Base-by-base conservation (phyloP, 2,113 vertebrate species). In the Gnathonemus echidnorhynchus region DNA sequence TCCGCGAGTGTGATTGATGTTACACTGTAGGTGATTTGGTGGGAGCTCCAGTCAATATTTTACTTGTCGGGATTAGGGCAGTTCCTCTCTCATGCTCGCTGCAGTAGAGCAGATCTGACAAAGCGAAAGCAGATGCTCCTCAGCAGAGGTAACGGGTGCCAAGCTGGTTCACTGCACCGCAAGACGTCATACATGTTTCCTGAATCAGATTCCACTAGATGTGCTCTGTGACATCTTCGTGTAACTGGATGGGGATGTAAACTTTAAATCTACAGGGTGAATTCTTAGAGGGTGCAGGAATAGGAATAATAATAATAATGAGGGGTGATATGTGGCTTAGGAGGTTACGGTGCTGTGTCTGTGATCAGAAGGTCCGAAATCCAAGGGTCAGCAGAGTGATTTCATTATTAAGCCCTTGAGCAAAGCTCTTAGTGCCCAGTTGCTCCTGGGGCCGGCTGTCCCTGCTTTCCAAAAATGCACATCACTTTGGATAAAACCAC, bases 31-130 rank as follows among this genome's bases (percentile, higher is more conserved):
- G 62, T 39, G 88, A 74, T n/a, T 49, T 77, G 46, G 62, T 10
- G 88, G 42, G 62, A 49, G n/a, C 8, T 8, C n/a, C 39, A 62
- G 87, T 88, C 88, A 88, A 50, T 88, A 74, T 88, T 88, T 88
- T 66, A 88, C 46, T 74, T 88, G 88, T 24, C 24, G 24, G 21
- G 46, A 88, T 74, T 8, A 70, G 88, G 24, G 24, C 62, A 48
- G 48, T 35, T 49, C 8, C 45, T 70, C 19, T 56, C 58, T 70
- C 15, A 70, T 88, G 21, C 62, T 77, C 62, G 5, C 62, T 49
- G 62, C 88, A 48, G 24, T 70, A n/a, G 24, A 74, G 88, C 62
- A 70, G 58, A 88, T 74, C 42, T 74, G 62, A 88, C 88, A 88
- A 74, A 74, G n/a, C 8, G 46, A 88, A 70, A 88, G 66, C 88